phyloP scores from a whole-genome alignment of 1,140 invertebrate species.

The Drosophila chauvacae region DNA sequence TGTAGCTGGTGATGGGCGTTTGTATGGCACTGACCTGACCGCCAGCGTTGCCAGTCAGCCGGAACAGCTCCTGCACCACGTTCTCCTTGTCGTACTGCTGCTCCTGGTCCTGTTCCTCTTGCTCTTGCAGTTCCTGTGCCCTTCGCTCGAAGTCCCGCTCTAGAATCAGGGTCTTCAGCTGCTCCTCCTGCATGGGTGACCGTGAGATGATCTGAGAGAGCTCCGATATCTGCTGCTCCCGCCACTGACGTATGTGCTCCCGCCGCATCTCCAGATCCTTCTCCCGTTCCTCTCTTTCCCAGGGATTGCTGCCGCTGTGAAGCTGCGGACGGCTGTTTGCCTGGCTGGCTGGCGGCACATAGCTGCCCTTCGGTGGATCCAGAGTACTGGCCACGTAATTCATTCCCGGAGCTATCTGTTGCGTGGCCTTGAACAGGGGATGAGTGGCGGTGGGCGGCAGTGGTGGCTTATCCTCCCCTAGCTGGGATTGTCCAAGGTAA shows the following conservation, averaged over 20 bases:
- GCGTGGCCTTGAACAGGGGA: conserved; percentile 89
- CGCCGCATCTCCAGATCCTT: conserved; percentile 86
- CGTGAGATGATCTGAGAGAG: conserved; percentile 88
- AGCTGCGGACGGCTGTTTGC: conserved; percentile 30
- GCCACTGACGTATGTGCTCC: conserved; percentile 86
- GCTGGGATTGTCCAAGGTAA: conserved; percentile 33
- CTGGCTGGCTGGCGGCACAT: conserved; percentile 87
- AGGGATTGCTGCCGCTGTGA: conserved; percentile 88
- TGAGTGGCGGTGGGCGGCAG: conserved; percentile 90
- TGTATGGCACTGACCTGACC: conserved; percentile 75
- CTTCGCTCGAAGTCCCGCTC: conserved; percentile 95
- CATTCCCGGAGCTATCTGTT: conserved; percentile 83
- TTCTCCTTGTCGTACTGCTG: conserved; percentile 85
- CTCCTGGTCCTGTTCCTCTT: conserved; percentile 91
- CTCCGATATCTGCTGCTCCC: conserved; percentile 94
- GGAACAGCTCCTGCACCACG: conserved; percentile 77
- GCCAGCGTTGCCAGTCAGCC: conserved; percentile 52
- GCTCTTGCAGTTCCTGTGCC: conserved; percentile 90
- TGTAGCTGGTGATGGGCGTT: conserved; percentile 75
- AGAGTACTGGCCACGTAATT: conserved; percentile 86
- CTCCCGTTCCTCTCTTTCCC: conserved; percentile 95
- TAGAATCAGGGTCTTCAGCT: conserved; percentile 91
- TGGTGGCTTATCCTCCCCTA: conserved; percentile 87
- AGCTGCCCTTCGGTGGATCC: conserved; percentile 91
- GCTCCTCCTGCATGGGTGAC: conserved; percentile 93